Evolutionary conservation across 2,113 vertebrate genomes (phyloP).

Genomic region (Dipodomys merriami): DNA sequence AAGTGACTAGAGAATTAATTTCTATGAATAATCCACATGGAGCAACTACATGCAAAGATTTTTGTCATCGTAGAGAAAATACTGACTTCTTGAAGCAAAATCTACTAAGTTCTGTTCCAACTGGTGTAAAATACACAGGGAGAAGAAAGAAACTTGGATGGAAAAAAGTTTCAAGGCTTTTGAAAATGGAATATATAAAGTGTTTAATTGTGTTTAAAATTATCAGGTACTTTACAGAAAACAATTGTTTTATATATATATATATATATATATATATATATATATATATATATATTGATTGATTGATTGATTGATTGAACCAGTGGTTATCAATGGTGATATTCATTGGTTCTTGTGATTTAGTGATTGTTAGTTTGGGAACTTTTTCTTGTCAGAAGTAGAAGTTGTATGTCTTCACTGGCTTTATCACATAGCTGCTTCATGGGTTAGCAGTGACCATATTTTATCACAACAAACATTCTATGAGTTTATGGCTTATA

Average conservation of each 20-base stretch:
- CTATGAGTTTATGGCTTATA: background rate
- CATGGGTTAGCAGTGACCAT: background rate
- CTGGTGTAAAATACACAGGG: background rate
- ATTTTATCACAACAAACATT: background rate
- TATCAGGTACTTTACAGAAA: background rate
- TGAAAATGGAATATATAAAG: background rate
- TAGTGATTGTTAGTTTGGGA: background rate
- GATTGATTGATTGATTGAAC: background rate
- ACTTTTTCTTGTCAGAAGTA: background rate
- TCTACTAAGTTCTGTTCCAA: background rate
- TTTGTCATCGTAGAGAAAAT: conserved; percentile 34
- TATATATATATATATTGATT: background rate
- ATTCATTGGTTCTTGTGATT: background rate
- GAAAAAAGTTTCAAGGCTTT: background rate
- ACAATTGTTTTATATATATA: background rate
- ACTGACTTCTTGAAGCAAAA: background rate
- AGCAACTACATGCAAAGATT: background rate
- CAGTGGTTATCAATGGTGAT: background rate
- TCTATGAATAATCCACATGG: background rate
- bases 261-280: background rate
- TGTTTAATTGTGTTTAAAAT: background rate
- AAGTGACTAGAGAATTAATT: background rate
- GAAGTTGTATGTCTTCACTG: background rate
- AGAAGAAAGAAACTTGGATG: background rate
- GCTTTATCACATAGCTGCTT: background rate